Evolutionary conservation across 1,140 invertebrate genomes (phyloP), one percentile per base, ranked within the genome.

Genomic region (Drosophila erecta): DNA sequence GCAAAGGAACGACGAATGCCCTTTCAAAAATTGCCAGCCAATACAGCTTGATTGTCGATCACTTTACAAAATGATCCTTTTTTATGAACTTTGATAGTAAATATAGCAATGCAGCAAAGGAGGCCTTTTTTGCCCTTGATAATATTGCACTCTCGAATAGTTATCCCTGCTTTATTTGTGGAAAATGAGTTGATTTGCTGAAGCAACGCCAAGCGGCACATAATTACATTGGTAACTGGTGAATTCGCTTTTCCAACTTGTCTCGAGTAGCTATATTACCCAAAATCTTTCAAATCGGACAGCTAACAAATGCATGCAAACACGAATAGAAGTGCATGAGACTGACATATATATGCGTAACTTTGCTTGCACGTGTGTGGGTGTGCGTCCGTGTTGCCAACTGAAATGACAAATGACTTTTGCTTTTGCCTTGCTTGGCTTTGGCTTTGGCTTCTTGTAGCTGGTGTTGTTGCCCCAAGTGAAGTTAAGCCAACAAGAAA

Each of bases 401-500:
- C 83, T 87, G 67, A 83, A 79, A 87, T 87, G 84, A 87, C 84
- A 87, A 87, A 87, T 89, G 84, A 89, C 79, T 87, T 83, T 87
- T 81, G 83, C 78, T 80, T 84, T 85, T 69, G 76, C 76, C 38
- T 51, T 46, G 37, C 38, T 51, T 46, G 35, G 51, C 61, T 62
- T 44, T 40, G 33, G 51, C 50, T 51, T 38, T 5, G 7, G 17
- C 22, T 50, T 55, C n/a, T 43, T 75, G 24, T 40, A 27, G 51
- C 41, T 66, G 64, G 77, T 78, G 74, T 71, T 79, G 65, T 50
- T 87, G 79, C 71, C 75, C 50, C 61, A 79, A 87, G 76, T 77
- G 76, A 89, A 89, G 84, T 83, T 83, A 87, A 87, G 81, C 84
- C 84, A 87, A 87, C 84, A 87, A 87, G 84, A 87, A 87, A 87